Evolutionary conservation across 1,140 invertebrate genomes (phyloP), one percentile per base, ranked within the genome.

Genomic region (Heliconius eleuchia): DNA sequence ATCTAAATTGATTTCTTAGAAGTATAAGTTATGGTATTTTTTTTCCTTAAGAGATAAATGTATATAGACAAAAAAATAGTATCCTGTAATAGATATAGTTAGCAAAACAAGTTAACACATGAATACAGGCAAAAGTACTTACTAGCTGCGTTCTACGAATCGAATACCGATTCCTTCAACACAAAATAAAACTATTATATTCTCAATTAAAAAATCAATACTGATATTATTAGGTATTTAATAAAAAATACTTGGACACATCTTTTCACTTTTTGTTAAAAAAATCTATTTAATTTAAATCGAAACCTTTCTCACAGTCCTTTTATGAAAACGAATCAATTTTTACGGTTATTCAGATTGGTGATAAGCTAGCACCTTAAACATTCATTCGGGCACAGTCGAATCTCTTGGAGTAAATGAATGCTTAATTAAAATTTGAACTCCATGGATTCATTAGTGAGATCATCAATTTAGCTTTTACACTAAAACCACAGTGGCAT

Each of bases 241-340:
- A 52, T 52, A 1, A 52, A 52, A 52, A 52, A 1, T 2, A 1
- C 7, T 2, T 19, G 6, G 19, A 13, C 11, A 27, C 5, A 66
- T 23, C 7, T 27, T n/a, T 60, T 60, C 1, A 19, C 13, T 60
- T 27, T 60, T 66, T 13, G 1, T 13, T 13, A 66, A 66, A 60
- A 66, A 66, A 57, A 57, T 66, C 57, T 66, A 66, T 66, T 30
- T 66, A 13, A 13, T 30, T 66, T 16, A 30, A 27, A 0, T 27
- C 23, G 23, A 27, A 23, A 66, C 23, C n/a, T 27, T 11, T 66
- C 9, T 60, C 23, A 23, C 42, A 34, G 34, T 66, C n/a, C 57
- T 23, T 75, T 75, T 81, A 77, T 80, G 84, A 85, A 80, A 84
- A 78, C 86, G 87, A 87, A 89, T 88, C 84, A 90, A 88, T 88